These are phyloP conservation scores for Apocrypta bakeri DNA, from an alignment of 1,140 invertebrate genomes.

Conservation along the genomic window DNA sequence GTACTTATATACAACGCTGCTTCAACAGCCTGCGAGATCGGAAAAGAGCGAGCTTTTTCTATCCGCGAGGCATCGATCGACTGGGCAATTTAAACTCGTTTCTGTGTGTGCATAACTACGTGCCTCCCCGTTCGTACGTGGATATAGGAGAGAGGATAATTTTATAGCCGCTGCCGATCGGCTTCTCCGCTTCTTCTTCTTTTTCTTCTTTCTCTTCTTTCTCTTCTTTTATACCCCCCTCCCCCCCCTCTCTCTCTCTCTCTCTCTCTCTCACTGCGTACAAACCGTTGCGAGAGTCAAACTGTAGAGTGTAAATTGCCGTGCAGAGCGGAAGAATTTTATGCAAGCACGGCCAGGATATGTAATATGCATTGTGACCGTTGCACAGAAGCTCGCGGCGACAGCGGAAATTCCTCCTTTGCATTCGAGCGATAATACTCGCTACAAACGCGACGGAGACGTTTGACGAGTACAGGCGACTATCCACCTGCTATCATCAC, in stretches of 20 bases:
- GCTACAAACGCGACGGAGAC: no score
- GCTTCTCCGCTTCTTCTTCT: conserved; percentile 7
- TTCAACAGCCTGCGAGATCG: neutral
- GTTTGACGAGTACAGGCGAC: neutral
- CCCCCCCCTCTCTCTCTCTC: no score
- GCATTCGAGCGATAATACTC: conserved; percentile 9
- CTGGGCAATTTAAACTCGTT: conserved; percentile 28
- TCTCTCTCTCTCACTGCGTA: no score
- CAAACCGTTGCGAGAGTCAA: neutral
- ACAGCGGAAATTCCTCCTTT: conserved; percentile 36
- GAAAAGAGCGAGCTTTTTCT: conserved; percentile 47
- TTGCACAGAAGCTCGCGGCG: conserved; percentile 46
- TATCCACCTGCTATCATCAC: neutral
- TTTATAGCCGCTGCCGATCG: conserved; percentile 1
- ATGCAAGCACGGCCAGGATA: neutral
- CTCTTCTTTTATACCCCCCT: neutral
- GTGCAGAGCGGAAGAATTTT: conserved; percentile 7
- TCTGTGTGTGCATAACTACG: conserved; percentile 32
- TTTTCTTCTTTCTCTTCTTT: neutral
- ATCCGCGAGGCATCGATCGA: conserved; percentile 8
- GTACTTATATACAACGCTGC: neutral
- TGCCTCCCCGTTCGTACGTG: conserved; percentile 19
- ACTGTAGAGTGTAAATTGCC: conserved; percentile 27
- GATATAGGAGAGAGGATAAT: conserved; percentile 1
- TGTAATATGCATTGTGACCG: neutral